phyloP scores from a whole-genome alignment of 2,797 vertebrate genomes.

The Galago senegalensis region DNA sequence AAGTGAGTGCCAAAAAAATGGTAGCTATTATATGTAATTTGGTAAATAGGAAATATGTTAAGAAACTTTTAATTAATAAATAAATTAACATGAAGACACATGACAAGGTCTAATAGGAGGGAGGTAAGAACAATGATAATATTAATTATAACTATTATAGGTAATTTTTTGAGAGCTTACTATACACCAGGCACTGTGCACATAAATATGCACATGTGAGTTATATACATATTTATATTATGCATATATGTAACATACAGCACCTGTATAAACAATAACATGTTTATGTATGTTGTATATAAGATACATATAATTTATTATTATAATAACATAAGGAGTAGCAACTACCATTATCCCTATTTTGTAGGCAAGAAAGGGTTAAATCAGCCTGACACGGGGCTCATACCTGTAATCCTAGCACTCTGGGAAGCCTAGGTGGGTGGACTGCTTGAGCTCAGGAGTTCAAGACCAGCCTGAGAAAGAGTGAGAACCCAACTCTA shows the following conservation, averaged over 20 bases:
- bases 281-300: not conserved
- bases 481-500: not conserved
- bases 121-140: not conserved
- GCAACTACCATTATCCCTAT: not conserved
- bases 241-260: not conserved
- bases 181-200: not conserved
- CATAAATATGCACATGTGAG: no score
- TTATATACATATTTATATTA: no score
- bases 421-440: not conserved
- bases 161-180: not conserved
- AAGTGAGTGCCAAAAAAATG: not conserved
- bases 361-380: not conserved
- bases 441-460: not conserved
- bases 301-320: not conserved
- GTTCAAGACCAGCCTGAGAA: not conserved
- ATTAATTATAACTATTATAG: not conserved
- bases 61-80: slow-evolving; percentile 20
- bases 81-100: not conserved
- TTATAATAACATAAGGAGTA: not conserved
- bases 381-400: not conserved
- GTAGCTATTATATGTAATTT: not conserved
- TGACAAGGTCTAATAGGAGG: not conserved
- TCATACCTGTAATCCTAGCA: not conserved
- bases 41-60: not conserved
- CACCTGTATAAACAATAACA: not conserved